Conservation (phyloP, 2,113 vertebrate species). For the Hiodon alosoides region DNA sequence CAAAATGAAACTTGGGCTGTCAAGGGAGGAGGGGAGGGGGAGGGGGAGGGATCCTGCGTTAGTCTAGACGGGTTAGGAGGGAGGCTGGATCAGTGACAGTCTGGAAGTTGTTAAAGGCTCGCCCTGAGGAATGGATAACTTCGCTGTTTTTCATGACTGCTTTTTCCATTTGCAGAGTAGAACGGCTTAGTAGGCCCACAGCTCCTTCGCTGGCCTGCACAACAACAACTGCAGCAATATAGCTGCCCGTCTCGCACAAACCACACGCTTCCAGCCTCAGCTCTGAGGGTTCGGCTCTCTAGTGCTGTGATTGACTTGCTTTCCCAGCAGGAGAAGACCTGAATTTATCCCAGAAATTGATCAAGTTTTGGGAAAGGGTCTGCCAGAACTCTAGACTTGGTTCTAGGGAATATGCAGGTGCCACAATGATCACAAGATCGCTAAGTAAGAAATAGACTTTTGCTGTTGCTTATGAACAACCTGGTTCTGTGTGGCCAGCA, state of each 20-base stretch:
- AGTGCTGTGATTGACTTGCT: constrained; percentile 39
- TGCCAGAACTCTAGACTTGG: background rate
- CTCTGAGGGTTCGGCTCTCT: too few species aligned
- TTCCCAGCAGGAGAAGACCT: constrained; percentile 36
- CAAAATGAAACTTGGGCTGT: background rate
- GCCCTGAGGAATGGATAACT: constrained; percentile 56
- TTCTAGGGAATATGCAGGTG: background rate
- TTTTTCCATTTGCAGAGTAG: constrained; percentile 27
- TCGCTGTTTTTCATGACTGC: constrained; percentile 55
- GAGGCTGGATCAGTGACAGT: constrained; percentile 33
- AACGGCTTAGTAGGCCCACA: background rate
- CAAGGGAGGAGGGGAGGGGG: constrained; percentile 11
- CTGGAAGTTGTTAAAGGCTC: constrained; percentile 63
- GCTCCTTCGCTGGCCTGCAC: constrained; percentile 18
- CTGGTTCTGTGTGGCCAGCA: constrained; percentile 7
- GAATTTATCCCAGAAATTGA: too few species aligned
- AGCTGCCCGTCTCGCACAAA: too few species aligned
- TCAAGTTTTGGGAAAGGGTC: too few species aligned
- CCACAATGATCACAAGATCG: background rate
- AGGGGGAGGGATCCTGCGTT: constrained; percentile 18
- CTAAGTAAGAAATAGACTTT: background rate
- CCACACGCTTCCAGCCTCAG: too few species aligned
- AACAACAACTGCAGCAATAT: constrained; percentile 27
- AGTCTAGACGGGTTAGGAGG: constrained; percentile 15
- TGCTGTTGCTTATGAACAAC: constrained; percentile 34